These are phyloP conservation scores for Trichogramma evanescens DNA, from an alignment of 2,888 invertebrate genomes.

Conservation along the genomic window DNA sequence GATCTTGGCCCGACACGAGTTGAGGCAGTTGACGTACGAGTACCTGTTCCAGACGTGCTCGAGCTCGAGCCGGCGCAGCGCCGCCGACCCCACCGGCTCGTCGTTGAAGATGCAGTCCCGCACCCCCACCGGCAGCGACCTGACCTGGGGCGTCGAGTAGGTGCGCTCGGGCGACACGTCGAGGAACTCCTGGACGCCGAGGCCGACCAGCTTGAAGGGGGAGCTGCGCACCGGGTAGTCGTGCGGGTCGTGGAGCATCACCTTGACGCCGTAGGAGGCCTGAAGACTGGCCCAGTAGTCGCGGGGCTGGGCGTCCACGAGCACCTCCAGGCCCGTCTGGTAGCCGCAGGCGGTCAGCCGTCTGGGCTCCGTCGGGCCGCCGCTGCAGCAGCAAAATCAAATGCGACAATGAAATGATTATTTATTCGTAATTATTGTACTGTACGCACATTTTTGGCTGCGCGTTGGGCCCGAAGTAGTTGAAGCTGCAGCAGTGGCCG, in stretches of 20 bases:
- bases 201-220: constrained; percentile 54
- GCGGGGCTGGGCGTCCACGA: constrained; percentile 52
- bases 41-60: neutral
- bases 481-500: too few species aligned
- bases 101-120: constrained; percentile 57
- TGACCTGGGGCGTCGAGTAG: constrained; percentile 55
- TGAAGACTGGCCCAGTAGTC: constrained; percentile 60
- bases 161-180: constrained; percentile 60
- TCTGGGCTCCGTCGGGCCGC: constrained; percentile 44
- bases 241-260: constrained; percentile 59
- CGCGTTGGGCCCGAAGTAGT: neutral
- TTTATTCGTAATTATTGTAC: too few species aligned
- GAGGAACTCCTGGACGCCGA: constrained; percentile 55
- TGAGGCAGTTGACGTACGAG: constrained; percentile 14
- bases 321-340: constrained; percentile 58
- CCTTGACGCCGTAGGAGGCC: constrained; percentile 58
- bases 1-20: constrained; percentile 3
- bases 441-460: neutral
- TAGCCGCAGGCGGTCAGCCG: constrained; percentile 64
- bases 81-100: constrained; percentile 39
- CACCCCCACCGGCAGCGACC: constrained; percentile 46
- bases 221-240: constrained; percentile 60
- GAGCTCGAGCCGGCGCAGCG: too few species aligned
- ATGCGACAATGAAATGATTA: too few species aligned
- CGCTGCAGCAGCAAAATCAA: too few species aligned